A percentile compares a stretch with the other conserved stretches of the same genome.
phyloP scores from a whole-genome alignment of 2,888 invertebrate genomes.

The Cheilosia scutellata region DNA sequence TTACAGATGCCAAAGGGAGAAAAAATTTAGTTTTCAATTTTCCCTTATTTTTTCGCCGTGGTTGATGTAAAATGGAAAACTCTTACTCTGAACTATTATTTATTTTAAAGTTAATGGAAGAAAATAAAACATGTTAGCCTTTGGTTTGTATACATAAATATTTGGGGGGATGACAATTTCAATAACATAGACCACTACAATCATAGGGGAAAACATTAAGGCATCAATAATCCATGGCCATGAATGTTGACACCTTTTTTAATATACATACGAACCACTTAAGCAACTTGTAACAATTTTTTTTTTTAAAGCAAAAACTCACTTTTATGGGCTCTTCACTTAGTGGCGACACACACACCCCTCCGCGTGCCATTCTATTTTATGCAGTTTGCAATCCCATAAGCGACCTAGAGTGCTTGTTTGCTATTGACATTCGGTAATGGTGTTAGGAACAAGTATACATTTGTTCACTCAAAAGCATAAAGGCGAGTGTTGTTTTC shows the following conservation, averaged over 20 bases:
- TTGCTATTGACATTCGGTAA: constrained; percentile 53
- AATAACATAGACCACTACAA: no score
- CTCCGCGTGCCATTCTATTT: background rate
- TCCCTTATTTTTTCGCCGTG: background rate
- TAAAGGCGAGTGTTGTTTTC: background rate
- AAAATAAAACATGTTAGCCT: background rate
- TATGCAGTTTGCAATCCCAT: constrained; percentile 24
- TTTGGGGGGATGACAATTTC: no score
- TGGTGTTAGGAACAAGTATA: constrained; percentile 23
- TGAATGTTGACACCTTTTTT: constrained; percentile 12
- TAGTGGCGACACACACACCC: constrained; percentile 8
- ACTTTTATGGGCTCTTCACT: constrained; percentile 38
- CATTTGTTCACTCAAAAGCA: constrained; percentile 21
- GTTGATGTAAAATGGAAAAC: no score
- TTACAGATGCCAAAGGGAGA: constrained; percentile 11
- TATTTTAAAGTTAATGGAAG: background rate
- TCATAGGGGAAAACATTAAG: no score
- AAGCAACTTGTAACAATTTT: constrained; percentile 4
- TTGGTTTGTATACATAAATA: no score
- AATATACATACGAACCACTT: constrained; percentile 24
- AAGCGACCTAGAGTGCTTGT: constrained; percentile 6
- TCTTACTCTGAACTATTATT: background rate
- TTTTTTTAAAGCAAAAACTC: background rate
- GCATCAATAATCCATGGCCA: background rate
- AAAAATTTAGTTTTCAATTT: constrained; percentile 11